phyloP scores from a whole-genome alignment of 1,140 invertebrate genomes.

The Melipona quadrifasciata region DNA sequence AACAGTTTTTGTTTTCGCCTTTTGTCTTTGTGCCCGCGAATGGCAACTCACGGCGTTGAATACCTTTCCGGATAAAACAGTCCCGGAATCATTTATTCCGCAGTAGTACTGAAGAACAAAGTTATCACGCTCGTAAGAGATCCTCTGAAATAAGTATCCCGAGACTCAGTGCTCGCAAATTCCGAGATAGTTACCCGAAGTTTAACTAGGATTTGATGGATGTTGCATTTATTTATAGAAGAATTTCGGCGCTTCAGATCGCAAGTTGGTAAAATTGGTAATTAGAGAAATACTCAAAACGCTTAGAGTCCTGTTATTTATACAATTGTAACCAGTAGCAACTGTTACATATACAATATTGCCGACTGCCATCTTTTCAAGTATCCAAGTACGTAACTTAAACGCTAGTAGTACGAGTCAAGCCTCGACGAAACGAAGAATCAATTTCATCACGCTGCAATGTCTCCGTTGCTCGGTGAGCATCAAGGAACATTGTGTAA shows the following conservation, averaged over 20 bases:
- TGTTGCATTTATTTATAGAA: constrained; percentile 6
- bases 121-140: constrained; percentile 2
- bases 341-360: too few species aligned
- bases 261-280: not conserved
- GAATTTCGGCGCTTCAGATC: constrained; percentile 1
- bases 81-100: constrained; percentile 6
- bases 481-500: too few species aligned
- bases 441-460: too few species aligned
- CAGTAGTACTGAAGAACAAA: constrained; percentile 12
- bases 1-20: not conserved
- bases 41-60: not conserved
- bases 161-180: not conserved
- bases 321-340: too few species aligned
- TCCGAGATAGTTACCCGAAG: not conserved
- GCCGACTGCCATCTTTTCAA: too few species aligned
- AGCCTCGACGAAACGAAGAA: not conserved
- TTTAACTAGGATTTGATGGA: constrained; percentile 11
- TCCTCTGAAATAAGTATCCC: not conserved
- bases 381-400: too few species aligned
- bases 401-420: not conserved
- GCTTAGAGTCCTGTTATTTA: too few species aligned
- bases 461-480: not conserved
- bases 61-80: not conserved
- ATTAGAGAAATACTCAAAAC: too few species aligned
- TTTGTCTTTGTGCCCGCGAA: too few species aligned